Base-by-base conservation (phyloP, 2,888 invertebrate species). In the Mallateleia sp. region DNA sequence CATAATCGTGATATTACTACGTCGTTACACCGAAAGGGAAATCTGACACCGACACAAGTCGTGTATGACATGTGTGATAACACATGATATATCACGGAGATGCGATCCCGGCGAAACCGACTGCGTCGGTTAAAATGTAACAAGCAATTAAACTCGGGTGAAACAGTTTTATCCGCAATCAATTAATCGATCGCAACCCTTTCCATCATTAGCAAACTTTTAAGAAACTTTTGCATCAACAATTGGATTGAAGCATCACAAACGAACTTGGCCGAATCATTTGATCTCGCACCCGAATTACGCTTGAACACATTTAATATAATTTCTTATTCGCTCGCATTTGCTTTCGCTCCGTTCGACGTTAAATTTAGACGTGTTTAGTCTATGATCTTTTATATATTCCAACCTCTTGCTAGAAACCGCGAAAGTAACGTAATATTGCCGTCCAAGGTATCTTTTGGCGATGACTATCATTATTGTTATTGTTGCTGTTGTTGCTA, bases 391-490 rank as follows among this genome's bases (percentile, higher is more conserved):
- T 15, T 32, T 72, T 66, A 54, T 54, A 54, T 54, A 64, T 47
- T n/a, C 25, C 22, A 25, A 6, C 1, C 20, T 77, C 66, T 9
- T 45, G 38, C 18, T 56, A 52, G 14, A 47, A 69, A 56, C 64
- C 64, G 56, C 72, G 62, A 71, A 52, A 50, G 58, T n/a, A 32
- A 24, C 28, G 64, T 56, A 67, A 67, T 67, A 81, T 74, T 32
- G 64, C 22, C 24, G 64, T 47, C 24, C 58, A 50, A 62, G 62
- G 32, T 71, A 83, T 83, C 69, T 83, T 72, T 77, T 9, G 77
- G 71, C 77, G 83, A 83, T 83, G 69, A 71, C 83, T 83, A 78
- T 77, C 77, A 71, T 77, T 71, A 66, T 77, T 83, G 64, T 64
- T 78, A 71, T 75, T 71, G 82, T 83, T 83, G 77, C 75, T 50